Conservation (phyloP, 2,888 invertebrate genomes). For the Hyposoter didymator region DNA sequence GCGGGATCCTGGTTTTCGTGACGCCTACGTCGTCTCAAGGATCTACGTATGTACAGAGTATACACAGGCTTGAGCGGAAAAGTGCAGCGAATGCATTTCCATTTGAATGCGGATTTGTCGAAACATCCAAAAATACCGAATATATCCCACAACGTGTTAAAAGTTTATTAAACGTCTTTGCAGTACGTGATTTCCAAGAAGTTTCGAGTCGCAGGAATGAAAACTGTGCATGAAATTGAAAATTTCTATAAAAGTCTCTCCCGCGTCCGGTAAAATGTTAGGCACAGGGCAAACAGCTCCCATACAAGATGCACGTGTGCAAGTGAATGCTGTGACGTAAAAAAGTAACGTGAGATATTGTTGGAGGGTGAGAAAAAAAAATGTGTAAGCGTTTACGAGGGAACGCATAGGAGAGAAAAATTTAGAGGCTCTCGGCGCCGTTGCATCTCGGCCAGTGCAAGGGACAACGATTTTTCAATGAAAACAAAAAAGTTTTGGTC, state of each 20-base stretch:
- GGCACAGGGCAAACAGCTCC: neutral
- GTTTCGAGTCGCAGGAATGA: too few species aligned
- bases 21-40: conserved; percentile 22
- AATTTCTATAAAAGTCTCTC: too few species aligned
- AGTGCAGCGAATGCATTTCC: neutral
- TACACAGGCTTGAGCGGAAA: neutral
- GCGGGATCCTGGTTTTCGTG: conserved; percentile 9
- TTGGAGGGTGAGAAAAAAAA: conserved; percentile 59
- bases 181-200: too few species aligned
- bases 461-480: conserved; percentile 31
- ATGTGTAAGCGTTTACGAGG: conserved; percentile 63
- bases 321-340: conserved; percentile 4
- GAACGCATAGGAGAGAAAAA: neutral
- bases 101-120: neutral
- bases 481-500: conserved; percentile 27
- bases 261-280: neutral
- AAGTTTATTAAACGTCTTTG: neutral
- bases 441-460: conserved; percentile 27
- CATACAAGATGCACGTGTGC: neutral
- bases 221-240: too few species aligned
- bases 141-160: neutral
- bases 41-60: conserved; percentile 10
- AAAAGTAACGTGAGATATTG: conserved; percentile 5
- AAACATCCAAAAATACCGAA: neutral
- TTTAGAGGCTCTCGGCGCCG: conserved; percentile 21